phyloP scores from a whole-genome alignment of 1,140 invertebrate genomes.

The Glossosoma conforme region DNA sequence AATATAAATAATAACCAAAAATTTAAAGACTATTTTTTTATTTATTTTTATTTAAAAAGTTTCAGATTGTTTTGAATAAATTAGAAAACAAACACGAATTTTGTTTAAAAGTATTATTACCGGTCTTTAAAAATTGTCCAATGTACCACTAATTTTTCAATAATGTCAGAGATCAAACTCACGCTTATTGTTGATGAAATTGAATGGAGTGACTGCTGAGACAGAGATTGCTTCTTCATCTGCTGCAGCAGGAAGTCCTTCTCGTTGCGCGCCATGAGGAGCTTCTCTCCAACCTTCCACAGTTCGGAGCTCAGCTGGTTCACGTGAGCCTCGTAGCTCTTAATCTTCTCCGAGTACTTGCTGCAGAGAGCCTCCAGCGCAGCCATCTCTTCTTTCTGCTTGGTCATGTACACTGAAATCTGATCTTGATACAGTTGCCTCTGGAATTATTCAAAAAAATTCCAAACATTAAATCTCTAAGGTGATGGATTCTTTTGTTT shows the following conservation, averaged over 20 bases:
- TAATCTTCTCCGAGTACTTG: conserved; percentile 50
- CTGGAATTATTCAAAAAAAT: no score
- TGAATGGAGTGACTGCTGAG: conserved; percentile 22
- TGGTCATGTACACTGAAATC: conserved; percentile 45
- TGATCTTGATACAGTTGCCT: conserved; percentile 53
- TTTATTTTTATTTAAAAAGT: no score
- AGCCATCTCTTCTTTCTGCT: conserved; percentile 41
- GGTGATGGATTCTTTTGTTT: no score
- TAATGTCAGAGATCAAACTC: conserved; percentile 2
- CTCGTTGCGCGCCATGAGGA: conserved; percentile 52
- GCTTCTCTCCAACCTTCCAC: conserved; percentile 56
- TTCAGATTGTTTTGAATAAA: no score
- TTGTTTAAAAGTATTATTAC: no score
- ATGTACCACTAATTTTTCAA: no score
- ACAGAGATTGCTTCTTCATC: conserved; percentile 21
- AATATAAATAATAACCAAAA: no score
- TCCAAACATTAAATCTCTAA: background rate
- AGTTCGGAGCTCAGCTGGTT: conserved; percentile 49
- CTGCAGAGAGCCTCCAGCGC: conserved; percentile 45
- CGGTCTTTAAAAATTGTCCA: no score
- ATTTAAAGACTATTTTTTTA: no score
- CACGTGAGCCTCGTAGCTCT: conserved; percentile 54
- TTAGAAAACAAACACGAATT: no score
- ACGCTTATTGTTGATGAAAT: conserved; percentile 20
- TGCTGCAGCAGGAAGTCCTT: conserved; percentile 46